Base-by-base conservation (phyloP, 2,797 vertebrate species). In the Melanotaenia maccullochi region DNA sequence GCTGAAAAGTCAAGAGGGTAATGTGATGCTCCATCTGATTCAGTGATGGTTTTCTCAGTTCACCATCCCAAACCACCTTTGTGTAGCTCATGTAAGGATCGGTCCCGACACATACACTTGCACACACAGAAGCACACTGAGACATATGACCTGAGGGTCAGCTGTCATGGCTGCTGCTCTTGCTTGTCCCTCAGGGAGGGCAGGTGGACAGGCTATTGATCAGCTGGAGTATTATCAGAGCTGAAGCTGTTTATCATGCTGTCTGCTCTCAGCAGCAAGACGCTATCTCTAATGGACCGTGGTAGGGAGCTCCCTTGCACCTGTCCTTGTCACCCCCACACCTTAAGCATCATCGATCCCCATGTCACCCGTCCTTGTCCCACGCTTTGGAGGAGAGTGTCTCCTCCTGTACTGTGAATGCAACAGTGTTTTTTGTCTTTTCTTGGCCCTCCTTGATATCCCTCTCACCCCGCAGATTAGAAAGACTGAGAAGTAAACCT, bases 211-310 rank as follows among this genome's bases (percentile, higher is more conserved):
- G 86, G 89, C 91, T 93, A 95, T 94, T 94, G 94, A 94, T 95
- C 91, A 94, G 90, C 66, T 14, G 61, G 83, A 91, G 93, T 93
- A 94, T 94, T 93, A 94, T 91, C 91, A 93, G 90, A 87, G 90
- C 84, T 79, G 85, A 83, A 91, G 90, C 90, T 93, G 93, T 94
- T 94, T 93, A 92, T 94, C 94, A 94, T 86, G 84, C 88, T 93
- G 91, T 90, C 91, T 83, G 78, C 89, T 81, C 86, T 79, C 89
- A 80, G 86, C 82, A 75, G 87, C 89, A 86, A 90, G 87, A 82
- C 85, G 87, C 89, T 32, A 54, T 89, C 90, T 91, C 86, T 94
- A 94, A 94, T 94, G 92, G 91, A 88, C 82, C 87, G 25, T 89
- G 81, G 80, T 76, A 82, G 79, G 68, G 76, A 68, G 63, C 90